A percentile compares a stretch with the other conserved stretches of the same genome.
Conservation (phyloP, 2,113 vertebrate genomes). For the Eira barbara region DNA sequence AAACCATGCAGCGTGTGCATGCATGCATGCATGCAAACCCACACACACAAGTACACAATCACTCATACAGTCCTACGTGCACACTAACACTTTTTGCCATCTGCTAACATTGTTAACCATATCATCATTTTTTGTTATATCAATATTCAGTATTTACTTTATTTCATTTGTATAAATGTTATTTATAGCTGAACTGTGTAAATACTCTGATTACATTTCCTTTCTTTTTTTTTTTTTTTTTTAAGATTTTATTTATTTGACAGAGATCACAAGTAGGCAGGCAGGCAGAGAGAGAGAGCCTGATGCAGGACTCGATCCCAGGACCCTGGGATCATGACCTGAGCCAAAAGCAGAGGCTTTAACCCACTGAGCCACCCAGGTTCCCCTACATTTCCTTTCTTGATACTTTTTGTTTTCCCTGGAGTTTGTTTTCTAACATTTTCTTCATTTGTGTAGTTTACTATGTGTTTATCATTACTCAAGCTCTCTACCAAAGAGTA, state of each 20-base stretch:
- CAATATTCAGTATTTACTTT: background rate
- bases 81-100: background rate
- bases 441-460: background rate
- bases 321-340: too few species aligned
- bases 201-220: background rate
- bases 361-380: too few species aligned
- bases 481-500: background rate
- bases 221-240: too few species aligned
- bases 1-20: background rate
- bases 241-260: too few species aligned
- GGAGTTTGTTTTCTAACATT: background rate
- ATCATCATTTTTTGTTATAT: background rate
- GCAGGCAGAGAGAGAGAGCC: too few species aligned
- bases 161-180: background rate
- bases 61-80: too few species aligned
- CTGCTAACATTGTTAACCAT: background rate
- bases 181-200: background rate
- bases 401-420: background rate
- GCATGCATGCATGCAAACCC: background rate
- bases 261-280: too few species aligned
- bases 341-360: too few species aligned
- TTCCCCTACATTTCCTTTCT: conserved; percentile 12
- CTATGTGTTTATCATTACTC: background rate
- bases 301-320: too few species aligned
- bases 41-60: background rate